A percentile compares a stretch with the other conserved stretches of the same genome.
Evolutionary conservation across 2,113 vertebrate species (phyloP).

Genomic region (pig (Sus scrofa)): T2T-Sscrofa CM000814.6:123329501-123330000

Average conservation of each 20-base stretch:
- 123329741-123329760: neutral
- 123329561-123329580: too few species aligned
- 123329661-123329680: neutral
- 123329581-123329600: too few species aligned
- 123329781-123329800: neutral
- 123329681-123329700: neutral
- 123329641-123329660: neutral
- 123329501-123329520: too few species aligned
- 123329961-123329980: constrained; percentile 60
- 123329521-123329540: too few species aligned
- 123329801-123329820: constrained; percentile 24
- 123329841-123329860: constrained; percentile 45
- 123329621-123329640: neutral
- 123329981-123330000: constrained; percentile 74
- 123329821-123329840: constrained; percentile 50
- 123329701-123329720: neutral
- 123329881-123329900: constrained; percentile 57
- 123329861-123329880: constrained; percentile 73
- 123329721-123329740: neutral
- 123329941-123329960: constrained; percentile 39
- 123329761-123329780: neutral
- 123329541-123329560: too few species aligned
- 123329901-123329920: constrained; percentile 81
- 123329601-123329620: neutral
- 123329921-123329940: constrained; percentile 78